Percentiles rank a stretch among this genome's conserved stretches.
Evolutionary conservation across 2,797 vertebrate species (phyloP).

Genomic region (Stomatorhinus walkeri): DNA sequence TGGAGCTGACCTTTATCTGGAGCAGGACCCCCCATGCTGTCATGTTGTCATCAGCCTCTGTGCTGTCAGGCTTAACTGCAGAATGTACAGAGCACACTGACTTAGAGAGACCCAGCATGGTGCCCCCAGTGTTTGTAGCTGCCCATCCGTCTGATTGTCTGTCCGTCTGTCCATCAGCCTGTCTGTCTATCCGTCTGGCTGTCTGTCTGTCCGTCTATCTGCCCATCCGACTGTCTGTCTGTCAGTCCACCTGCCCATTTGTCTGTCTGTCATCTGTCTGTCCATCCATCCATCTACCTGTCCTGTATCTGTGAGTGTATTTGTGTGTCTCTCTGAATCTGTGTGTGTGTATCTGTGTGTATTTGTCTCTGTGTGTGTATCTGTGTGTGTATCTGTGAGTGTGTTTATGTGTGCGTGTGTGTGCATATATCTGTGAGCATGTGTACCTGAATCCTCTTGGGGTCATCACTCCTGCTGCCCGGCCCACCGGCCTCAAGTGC

Average conservation of each 20-base stretch:
- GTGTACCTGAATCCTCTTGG: background rate
- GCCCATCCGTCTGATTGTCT: background rate
- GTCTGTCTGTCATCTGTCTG: too few relatives aligned
- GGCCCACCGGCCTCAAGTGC: slow-evolving; percentile 58
- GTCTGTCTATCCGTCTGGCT: too few relatives aligned
- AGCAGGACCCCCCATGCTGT: slow-evolving; percentile 20
- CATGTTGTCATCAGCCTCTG: slow-evolving; percentile 30
- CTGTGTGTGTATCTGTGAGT: background rate
- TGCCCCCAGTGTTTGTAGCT: background rate
- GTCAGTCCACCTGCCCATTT: too few relatives aligned
- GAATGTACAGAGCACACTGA: background rate
- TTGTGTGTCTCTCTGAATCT: background rate
- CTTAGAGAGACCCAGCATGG: background rate
- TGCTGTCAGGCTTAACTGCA: slow-evolving; percentile 30
- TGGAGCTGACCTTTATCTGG: slow-evolving; percentile 28
- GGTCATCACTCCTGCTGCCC: slow-evolving; percentile 33
- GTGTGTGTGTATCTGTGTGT: background rate
- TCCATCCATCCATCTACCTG: too few relatives aligned
- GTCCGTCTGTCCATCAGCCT: background rate
- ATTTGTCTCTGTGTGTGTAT: background rate
- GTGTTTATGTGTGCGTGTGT: background rate
- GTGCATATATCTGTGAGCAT: background rate
- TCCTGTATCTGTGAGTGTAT: background rate
- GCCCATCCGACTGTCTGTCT: too few relatives aligned
- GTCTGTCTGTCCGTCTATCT: too few relatives aligned